Conservation (phyloP, 2,888 invertebrate species). For the Lapara coniferarum region DNA sequence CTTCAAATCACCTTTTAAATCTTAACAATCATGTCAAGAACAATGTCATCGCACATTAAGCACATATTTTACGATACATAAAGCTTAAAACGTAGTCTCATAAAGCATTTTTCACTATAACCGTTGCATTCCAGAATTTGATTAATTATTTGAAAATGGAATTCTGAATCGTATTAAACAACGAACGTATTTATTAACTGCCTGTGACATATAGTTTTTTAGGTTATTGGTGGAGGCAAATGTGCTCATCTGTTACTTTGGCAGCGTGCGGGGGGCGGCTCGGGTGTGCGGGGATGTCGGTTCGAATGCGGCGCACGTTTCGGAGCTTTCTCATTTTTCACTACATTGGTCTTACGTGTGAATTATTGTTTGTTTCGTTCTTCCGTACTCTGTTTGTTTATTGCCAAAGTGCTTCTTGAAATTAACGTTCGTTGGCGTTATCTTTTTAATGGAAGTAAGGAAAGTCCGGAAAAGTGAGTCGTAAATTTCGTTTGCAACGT, state of each 20-base stretch:
- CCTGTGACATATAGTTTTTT: conserved; percentile 36
- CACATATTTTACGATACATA: background rate
- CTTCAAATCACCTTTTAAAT: conserved; percentile 14
- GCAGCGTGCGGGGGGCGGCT: conserved; percentile 32
- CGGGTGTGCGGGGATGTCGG: conserved; percentile 46
- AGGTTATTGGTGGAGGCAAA: conserved; percentile 60
- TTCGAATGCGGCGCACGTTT: conserved; percentile 73
- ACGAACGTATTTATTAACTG: conserved; percentile 30
- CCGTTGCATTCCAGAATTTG: background rate
- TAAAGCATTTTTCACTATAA: background rate
- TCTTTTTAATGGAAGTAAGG: conserved; percentile 16
- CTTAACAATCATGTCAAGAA: background rate
- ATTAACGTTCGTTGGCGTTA: conserved; percentile 23
- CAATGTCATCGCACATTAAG: background rate
- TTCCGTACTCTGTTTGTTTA: conserved; percentile 56
- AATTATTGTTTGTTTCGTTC: conserved; percentile 77
- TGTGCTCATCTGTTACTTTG: conserved; percentile 73
- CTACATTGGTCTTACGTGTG: conserved; percentile 83
- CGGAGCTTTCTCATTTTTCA: conserved; percentile 80
- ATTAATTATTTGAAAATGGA: background rate
- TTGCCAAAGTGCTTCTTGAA: conserved; percentile 34
- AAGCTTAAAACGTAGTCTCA: background rate
- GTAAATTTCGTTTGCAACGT: conserved; percentile 21
- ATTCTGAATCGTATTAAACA: background rate
- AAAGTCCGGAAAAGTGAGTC: conserved; percentile 17